Base-by-base conservation (phyloP, 2,888 invertebrate species). In the Cheilosia urbana region DNA sequence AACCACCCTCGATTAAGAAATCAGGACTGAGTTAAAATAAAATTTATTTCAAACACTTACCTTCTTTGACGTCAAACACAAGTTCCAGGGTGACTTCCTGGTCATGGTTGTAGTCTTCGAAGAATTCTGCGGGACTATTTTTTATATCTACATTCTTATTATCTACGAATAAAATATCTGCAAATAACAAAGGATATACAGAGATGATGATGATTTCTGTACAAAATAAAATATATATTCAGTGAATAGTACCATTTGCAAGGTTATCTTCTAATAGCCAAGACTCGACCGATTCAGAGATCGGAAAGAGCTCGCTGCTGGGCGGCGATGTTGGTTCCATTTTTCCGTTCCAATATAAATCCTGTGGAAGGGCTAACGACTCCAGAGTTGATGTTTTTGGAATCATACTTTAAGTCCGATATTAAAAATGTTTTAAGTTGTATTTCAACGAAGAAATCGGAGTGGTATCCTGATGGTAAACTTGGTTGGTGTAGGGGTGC, bases 401-500 rank as follows among this genome's bases (percentile, higher is more conserved):
- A 72, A 78, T 87, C 87, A 87, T 88, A 78, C 49, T 87, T 73
- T 51, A 75, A 66, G 77, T 87, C 87, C 58, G 87, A 87, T 87
- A 78, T 81, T 65, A 71, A 83, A 84, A 80, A 87, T 81, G 80
- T 27, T 76, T 15, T 85, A 47, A 66, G 79, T 60, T 71, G 82
- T 72, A 58, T 78, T 79, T 75, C 81, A 73, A 77, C 40, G 49
- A 85, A 82, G 68, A 68, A 83, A 85, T 88, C 90, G 93, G 93
- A 91, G 90, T 93, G 92, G 93, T 93, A 93, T 94, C 93, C 95
- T 94, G 94, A 93, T 92, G 93, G 93, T 93, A 94, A 93, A 93
- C 93, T 94, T 93, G 92, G 93, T 94, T 94, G 94, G 94, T 93
- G 92, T 93, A 93, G 93, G 93, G 94, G 94, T 94, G 96, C 96